These are phyloP conservation scores for Pan troglodytes DNA, from an alignment of 2,113 vertebrate genomes.

Conservation along the genomic window NHGRI_mPanTro3-v2.1_pri NC_072412.2:96323001-96323500, in stretches of 20 bases:
- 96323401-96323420: constrained; percentile 38
- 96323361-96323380: constrained; percentile 42
- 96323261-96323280: background rate
- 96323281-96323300: background rate
- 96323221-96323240: background rate
- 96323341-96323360: background rate
- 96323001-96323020: background rate
- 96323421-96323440: constrained; percentile 17
- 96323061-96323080: background rate
- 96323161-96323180: background rate
- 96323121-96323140: background rate
- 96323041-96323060: background rate
- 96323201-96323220: background rate
- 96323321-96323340: background rate
- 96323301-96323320: background rate
- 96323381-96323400: constrained; percentile 18
- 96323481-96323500: constrained; percentile 46
- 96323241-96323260: background rate
- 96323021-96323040: background rate
- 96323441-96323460: constrained; percentile 59
- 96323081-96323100: background rate
- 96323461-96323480: constrained; percentile 32
- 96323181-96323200: background rate
- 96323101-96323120: background rate
- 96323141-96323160: background rate